A percentile compares a stretch with the other conserved stretches of the same genome.
Evolutionary conservation across 2,113 vertebrate species (phyloP).

Genomic region (Carettochelys insculpta): DNA sequence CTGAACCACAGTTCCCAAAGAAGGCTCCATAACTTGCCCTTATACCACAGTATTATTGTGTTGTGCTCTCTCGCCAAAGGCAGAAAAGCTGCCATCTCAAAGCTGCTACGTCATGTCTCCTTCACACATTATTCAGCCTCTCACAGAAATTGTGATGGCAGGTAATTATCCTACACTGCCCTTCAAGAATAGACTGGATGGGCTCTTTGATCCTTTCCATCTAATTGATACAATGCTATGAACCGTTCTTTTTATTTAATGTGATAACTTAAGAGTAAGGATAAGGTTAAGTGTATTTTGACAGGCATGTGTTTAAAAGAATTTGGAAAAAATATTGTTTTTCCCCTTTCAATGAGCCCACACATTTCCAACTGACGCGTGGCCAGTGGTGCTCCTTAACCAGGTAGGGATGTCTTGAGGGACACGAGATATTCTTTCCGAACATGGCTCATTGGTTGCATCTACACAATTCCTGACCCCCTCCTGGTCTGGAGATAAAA

Average conservation of each 20-base stretch:
- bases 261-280: not conserved
- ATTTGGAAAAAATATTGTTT: not conserved
- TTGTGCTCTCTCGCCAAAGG: not conserved
- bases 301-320: not conserved
- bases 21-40: not conserved
- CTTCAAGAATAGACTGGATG: not conserved
- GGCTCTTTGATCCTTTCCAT: not conserved
- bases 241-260: not conserved
- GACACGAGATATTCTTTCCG: not conserved
- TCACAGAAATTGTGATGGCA: not conserved
- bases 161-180: not conserved
- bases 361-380: not conserved
- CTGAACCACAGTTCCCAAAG: not conserved
- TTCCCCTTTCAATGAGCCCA: not conserved
- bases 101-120: not conserved
- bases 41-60: not conserved
- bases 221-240: not conserved
- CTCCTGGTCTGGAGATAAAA: not conserved
- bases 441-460: not conserved
- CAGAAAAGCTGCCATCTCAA: not conserved
- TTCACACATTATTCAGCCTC: not conserved
- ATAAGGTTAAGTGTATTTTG: not conserved
- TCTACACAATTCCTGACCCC: slow-evolving; percentile 1
- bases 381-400: not conserved
- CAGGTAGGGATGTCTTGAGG: not conserved